Evolutionary conservation across 2,113 vertebrate species (phyloP), one percentile per base, ranked within the genome.

Genomic region (Caretta caretta): DNA sequence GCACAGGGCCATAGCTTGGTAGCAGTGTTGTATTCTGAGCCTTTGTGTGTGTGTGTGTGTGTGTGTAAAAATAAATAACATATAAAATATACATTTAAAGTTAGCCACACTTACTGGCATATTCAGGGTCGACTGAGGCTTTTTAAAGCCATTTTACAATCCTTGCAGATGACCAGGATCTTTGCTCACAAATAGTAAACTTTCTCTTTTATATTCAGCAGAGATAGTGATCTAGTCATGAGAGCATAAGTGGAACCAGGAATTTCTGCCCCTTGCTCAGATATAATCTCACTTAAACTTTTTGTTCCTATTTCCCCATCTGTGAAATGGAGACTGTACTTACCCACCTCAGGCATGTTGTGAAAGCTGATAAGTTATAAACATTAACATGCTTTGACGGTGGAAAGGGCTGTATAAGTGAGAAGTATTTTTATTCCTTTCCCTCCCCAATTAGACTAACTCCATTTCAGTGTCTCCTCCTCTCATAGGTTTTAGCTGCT

Each of bases 271-370:
- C 89, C 69, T 94, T 80, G 57, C 88, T 57, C 83, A 75, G 89
- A 22, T 91, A 92, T 0, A 27, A 49, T 91, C 81, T 93, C 24
- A 1, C 57, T 83, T 42, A 16, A 51, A 2, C 78, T 1, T 80
- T 89, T 86, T 69, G 35, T 69, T 69, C 35, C 35, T 69, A 9
- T 81, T 53, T 4, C 22, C 72, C 86, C 54, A 2, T 48, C 89
- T 95, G 19, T 54, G 24, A 96, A 96, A 93, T 83, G 79, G 92
- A 83, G 80, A 0, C 19, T 46, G 54, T 13, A 84, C 93, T 87
- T 88, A 80, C 86, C 95, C 90, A 96, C 2, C 14, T 87, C 84
- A 48, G 92, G 4, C 94, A 84, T 92, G 89, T 97, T 94, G 65
- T 1, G 86, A 96, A 93, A 90, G 91, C 89, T 93, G 86, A 93